Evolutionary conservation across 2,888 invertebrate species (phyloP).

Genomic region (Octonoba sinensis): DNA sequence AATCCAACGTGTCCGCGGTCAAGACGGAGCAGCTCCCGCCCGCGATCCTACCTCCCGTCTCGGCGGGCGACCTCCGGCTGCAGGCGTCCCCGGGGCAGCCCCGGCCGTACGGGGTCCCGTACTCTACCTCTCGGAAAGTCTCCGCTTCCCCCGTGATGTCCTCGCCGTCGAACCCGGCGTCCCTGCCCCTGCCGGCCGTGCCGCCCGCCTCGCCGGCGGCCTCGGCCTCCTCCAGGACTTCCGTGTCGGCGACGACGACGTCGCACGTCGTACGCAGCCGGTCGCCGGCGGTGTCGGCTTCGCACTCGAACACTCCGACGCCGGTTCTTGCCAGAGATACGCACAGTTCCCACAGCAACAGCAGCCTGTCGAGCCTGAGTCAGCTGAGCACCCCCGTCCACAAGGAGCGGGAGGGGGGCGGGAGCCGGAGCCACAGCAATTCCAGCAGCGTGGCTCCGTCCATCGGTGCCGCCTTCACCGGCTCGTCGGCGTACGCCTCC

Average conservation of each 20-base stretch:
- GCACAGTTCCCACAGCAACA: conserved; percentile 62
- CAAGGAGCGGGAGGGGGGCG: conserved; percentile 36
- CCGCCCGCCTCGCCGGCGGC: not conserved
- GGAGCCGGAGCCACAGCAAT: conserved; percentile 59
- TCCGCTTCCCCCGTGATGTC: conserved; percentile 15
- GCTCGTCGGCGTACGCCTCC: conserved; percentile 37
- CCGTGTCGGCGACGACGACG: conserved; percentile 26
- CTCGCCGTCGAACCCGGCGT: conserved; percentile 25
- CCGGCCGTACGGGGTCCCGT: conserved; percentile 50
- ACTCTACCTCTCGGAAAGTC: conserved; percentile 42
- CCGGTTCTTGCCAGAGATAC: conserved; percentile 56
- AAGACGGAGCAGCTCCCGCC: conserved; percentile 40
- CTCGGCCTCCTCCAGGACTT: conserved; percentile 16
- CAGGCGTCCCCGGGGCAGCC: conserved; percentile 33
- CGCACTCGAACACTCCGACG: conserved; percentile 58
- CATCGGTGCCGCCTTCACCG: conserved; percentile 48
- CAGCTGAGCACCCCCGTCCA: conserved; percentile 63
- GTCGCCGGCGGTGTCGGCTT: conserved; percentile 40
- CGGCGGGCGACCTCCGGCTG: conserved; percentile 16
- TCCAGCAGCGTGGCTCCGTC: conserved; percentile 57
- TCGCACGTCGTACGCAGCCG: conserved; percentile 24
- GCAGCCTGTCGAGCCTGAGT: conserved; percentile 66
- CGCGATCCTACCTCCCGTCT: conserved; percentile 36
- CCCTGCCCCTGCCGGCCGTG: conserved; percentile 4
- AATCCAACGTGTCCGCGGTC: conserved; percentile 25